A percentile compares a stretch with the other conserved stretches of the same genome.
phyloP scores from a whole-genome alignment of 2,888 invertebrate genomes.

The Cyaniris semiargus region DNA sequence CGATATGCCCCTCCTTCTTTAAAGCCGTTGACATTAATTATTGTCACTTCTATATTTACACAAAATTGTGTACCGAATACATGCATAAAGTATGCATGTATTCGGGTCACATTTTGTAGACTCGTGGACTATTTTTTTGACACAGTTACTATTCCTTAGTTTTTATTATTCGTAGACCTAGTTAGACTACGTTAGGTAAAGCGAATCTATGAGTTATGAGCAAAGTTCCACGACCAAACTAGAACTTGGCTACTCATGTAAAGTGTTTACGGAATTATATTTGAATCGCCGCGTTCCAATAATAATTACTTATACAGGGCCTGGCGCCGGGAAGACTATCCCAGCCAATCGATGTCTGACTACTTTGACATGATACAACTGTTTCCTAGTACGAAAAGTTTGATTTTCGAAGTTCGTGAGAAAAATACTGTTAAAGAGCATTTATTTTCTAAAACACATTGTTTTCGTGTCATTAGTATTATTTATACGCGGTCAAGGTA shows the following conservation, averaged over 20 bases:
- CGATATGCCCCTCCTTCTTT: too few species aligned
- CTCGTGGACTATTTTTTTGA: too few species aligned
- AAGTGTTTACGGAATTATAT: not conserved
- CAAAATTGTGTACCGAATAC: too few species aligned
- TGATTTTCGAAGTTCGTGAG: not conserved
- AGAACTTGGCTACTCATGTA: not conserved
- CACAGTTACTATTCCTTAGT: too few species aligned
- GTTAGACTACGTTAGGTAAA: not conserved
- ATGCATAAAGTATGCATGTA: too few species aligned
- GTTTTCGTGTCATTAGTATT: too few species aligned
- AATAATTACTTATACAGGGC: not conserved
- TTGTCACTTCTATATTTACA: too few species aligned
- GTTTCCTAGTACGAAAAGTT: not conserved
- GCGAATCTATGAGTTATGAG: not conserved
- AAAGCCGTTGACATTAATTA: too few species aligned
- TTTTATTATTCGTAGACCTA: too few species aligned
- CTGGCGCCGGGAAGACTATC: slow-evolving; percentile 10
- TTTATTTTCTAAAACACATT: not conserved
- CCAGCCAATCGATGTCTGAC: not conserved
- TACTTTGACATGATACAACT: not conserved
- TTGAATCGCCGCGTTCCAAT: not conserved
- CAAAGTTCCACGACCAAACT: not conserved
- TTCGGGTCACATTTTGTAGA: too few species aligned
- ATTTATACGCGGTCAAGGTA: too few species aligned
- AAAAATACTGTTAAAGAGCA: not conserved